Base-by-base conservation (phyloP, 2,888 invertebrate species). In the Drosophila ezoana region DNA sequence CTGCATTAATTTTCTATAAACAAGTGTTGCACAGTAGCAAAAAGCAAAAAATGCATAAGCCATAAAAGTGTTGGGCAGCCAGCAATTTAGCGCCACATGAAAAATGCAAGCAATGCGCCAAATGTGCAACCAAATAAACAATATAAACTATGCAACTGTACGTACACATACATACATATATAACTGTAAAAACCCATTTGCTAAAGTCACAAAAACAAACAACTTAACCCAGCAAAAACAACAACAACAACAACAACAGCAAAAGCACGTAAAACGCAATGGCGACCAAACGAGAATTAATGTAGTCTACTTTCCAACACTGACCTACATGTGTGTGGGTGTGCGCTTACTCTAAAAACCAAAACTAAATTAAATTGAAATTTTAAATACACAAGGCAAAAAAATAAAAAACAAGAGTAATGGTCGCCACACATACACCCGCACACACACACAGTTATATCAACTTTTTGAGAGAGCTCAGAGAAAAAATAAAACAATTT, bases 311-410 rank as follows among this genome's bases (percentile, higher is more conserved):
- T 81, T 89, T 87, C 70, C 49, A 62, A 70, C 63, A 70, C 75
- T 85, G 88, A 87, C 88, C 82, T 56, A 89, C 61, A 84, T 80
- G 44, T 57, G 44, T 23, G 49, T 47, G 43, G 60, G 62, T 52
- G 59, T 62, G 63, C 49, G 47, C 59, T 79, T 77, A 71, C 86
- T 76, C 61, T 85, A 81, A 79, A 87, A 87, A 87, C 86, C 77
- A 75, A 85, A 85, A 89, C 85, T 87, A 89, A 89, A 85, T 85
- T 85, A 89, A 85, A 85, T 89, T 85, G 85, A 89, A 85, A 89
- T 89, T 87, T 89, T 77, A 87, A 81, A 81, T 71, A 89, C 84
- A 83, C 78, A 87, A 47, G 44, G 58, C 54, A 60, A 56, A 66
- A 65, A 60, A 56, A n/a, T n/a, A 66, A 65, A 58, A 70, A 73